These are phyloP conservation scores for Tanypteryx hageni DNA, from an alignment of 2,888 invertebrate species.

Conservation along the genomic window DNA sequence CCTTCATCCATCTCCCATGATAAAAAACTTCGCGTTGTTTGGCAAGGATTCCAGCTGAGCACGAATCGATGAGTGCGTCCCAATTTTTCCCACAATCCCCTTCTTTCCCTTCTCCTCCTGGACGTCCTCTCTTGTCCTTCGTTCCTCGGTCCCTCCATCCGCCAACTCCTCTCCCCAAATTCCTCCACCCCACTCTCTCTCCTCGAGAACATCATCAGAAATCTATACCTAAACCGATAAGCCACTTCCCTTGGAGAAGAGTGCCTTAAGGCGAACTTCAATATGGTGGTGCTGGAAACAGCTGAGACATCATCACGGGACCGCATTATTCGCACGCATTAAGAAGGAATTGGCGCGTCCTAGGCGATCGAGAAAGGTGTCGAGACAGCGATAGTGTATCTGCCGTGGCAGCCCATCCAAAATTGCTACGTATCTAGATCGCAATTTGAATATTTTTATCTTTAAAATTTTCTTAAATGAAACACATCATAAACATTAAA, in stretches of 20 bases:
- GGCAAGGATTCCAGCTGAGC: slow-evolving; percentile 17
- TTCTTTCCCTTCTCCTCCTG: not conserved
- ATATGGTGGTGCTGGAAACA: not conserved
- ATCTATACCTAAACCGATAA: slow-evolving; percentile 30
- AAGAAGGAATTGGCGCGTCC: not conserved
- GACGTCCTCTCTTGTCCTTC: not conserved
- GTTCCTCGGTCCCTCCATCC: not conserved
- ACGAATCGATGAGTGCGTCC: slow-evolving; percentile 14
- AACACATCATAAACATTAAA: too few relatives aligned
- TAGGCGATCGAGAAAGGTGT: not conserved
- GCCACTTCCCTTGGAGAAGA: not conserved
- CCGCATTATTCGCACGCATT: not conserved
- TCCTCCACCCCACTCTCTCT: not conserved
- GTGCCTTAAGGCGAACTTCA: too few relatives aligned
- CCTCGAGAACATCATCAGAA: not conserved
- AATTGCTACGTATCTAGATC: too few relatives aligned
- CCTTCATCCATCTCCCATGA: not conserved
- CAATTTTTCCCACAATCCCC: not conserved
- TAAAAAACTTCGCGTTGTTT: not conserved
- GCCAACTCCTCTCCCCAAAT: not conserved
- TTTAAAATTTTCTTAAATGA: too few relatives aligned
- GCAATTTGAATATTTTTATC: too few relatives aligned
- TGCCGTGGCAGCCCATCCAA: too few relatives aligned
- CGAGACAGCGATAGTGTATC: too few relatives aligned
- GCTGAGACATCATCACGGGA: not conserved